These are phyloP conservation scores for Campoplex nolae DNA, from an alignment of 2,888 invertebrate species.

Conservation along the genomic window DNA sequence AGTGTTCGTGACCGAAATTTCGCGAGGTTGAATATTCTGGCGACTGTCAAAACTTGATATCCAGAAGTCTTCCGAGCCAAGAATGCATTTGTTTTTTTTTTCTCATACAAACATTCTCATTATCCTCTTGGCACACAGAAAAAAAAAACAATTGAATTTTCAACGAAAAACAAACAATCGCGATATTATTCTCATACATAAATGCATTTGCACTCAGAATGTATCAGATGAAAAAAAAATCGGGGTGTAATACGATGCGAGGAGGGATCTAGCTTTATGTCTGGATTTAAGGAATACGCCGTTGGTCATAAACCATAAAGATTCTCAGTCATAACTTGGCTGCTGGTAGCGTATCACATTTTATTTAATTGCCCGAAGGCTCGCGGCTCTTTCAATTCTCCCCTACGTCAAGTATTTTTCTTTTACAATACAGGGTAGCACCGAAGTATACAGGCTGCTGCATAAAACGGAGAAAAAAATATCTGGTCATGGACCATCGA, in stretches of 20 bases:
- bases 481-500: background rate
- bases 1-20: background rate
- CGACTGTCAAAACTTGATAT: background rate
- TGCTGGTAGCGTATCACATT: constrained; percentile 81
- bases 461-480: background rate
- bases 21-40: background rate
- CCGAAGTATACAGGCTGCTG: constrained; percentile 2
- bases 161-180: background rate
- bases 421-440: constrained; percentile 42
- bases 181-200: background rate
- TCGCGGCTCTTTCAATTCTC: constrained; percentile 67
- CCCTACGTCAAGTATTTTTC: constrained; percentile 43
- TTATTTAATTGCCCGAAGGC: constrained; percentile 84
- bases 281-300: constrained; percentile 83
- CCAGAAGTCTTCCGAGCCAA: background rate
- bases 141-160: background rate
- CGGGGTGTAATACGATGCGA: constrained; percentile 29
- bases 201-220: constrained; percentile 39
- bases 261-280: constrained; percentile 78
- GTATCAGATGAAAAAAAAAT: constrained; percentile 40
- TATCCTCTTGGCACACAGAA: background rate
- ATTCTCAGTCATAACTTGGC: constrained; percentile 83
- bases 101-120: background rate
- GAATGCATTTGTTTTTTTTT: background rate
- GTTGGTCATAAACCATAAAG: constrained; percentile 83